Percentiles rank a stretch among this genome's conserved stretches.
These are phyloP conservation scores for Eumeta japonica DNA, from an alignment of 1,140 invertebrate genomes.

Conservation along the genomic window DNA sequence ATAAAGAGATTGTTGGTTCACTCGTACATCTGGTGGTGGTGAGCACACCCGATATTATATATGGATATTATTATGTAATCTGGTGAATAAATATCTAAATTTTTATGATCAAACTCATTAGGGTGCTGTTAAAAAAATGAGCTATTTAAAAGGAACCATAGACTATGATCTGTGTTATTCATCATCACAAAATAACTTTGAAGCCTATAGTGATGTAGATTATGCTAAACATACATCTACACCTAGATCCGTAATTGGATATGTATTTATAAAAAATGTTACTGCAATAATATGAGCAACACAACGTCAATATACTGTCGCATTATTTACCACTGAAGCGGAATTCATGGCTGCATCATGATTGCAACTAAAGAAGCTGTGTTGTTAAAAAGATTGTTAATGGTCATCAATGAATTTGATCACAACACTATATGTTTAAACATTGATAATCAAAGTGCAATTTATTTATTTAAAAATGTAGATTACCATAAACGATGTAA, in stretches of 20 bases:
- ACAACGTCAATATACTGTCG: slow-evolving; percentile 40
- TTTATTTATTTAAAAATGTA: slow-evolving; percentile 18
- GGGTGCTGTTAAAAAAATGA: slow-evolving; percentile 25
- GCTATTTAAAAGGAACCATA: slow-evolving; percentile 24
- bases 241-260: slow-evolving; percentile 29
- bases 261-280: slow-evolving; percentile 22
- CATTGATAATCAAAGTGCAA: slow-evolving; percentile 18
- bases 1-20: slow-evolving; percentile 29
- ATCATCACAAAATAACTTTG: slow-evolving; percentile 11
- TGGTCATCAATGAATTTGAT: slow-evolving; percentile 14
- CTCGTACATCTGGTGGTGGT: slow-evolving; percentile 33
- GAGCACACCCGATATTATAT: slow-evolving; percentile 37
- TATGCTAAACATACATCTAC: slow-evolving; percentile 21
- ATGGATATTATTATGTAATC: slow-evolving; percentile 25
- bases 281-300: slow-evolving; percentile 35
- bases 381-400: slow-evolving; percentile 22
- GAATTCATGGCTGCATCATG: slow-evolving; percentile 29
- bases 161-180: slow-evolving; percentile 18
- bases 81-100: slow-evolving; percentile 21
- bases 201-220: slow-evolving; percentile 18
- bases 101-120: slow-evolving; percentile 21
- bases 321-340: slow-evolving; percentile 43
- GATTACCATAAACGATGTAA: slow-evolving; percentile 15
- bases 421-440: slow-evolving; percentile 14
- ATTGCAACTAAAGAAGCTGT: slow-evolving; percentile 9